phyloP scores from a whole-genome alignment of 2,888 invertebrate species.

The Venustoraphidia nigricollis region DNA sequence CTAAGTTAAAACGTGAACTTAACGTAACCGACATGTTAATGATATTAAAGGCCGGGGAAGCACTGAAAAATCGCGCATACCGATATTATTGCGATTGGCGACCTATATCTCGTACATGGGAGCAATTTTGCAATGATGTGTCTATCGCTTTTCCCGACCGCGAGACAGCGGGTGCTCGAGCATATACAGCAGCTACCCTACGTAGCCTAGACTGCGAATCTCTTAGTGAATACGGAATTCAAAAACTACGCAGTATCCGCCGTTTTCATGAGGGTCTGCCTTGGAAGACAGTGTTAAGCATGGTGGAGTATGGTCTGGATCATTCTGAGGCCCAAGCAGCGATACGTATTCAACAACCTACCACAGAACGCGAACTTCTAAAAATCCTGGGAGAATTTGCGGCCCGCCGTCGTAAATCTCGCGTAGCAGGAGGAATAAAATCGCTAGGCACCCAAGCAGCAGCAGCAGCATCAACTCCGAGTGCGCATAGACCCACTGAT shows the following conservation, averaged over 20 bases:
- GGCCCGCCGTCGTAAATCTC: constrained; percentile 3
- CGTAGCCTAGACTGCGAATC: constrained; percentile 10
- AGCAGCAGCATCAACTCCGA: too few species aligned
- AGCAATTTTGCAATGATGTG: constrained; percentile 11
- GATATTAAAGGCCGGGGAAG: constrained; percentile 12
- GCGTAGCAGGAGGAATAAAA: not conserved
- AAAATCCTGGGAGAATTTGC: constrained; percentile 11
- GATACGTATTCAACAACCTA: constrained; percentile 8
- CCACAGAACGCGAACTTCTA: constrained; percentile 7
- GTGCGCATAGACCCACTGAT: too few species aligned
- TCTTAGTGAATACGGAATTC: constrained; percentile 9
- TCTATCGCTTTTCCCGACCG: constrained; percentile 12
- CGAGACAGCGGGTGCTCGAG: constrained; percentile 13
- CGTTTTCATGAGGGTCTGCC: constrained; percentile 7
- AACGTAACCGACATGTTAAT: constrained; percentile 11
- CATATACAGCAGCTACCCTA: constrained; percentile 11
- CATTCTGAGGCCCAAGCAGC: constrained; percentile 2
- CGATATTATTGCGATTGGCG: constrained; percentile 12
- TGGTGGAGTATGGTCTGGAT: constrained; percentile 6
- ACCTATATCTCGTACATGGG: constrained; percentile 11
- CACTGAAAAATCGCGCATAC: constrained; percentile 11
- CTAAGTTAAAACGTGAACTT: constrained; percentile 12
- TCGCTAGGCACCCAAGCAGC: not conserved
- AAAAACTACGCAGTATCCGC: constrained; percentile 7
- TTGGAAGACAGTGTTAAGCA: constrained; percentile 8